phyloP scores from a whole-genome alignment of 2,888 invertebrate genomes.

The Limnephilus lunatus region DNA sequence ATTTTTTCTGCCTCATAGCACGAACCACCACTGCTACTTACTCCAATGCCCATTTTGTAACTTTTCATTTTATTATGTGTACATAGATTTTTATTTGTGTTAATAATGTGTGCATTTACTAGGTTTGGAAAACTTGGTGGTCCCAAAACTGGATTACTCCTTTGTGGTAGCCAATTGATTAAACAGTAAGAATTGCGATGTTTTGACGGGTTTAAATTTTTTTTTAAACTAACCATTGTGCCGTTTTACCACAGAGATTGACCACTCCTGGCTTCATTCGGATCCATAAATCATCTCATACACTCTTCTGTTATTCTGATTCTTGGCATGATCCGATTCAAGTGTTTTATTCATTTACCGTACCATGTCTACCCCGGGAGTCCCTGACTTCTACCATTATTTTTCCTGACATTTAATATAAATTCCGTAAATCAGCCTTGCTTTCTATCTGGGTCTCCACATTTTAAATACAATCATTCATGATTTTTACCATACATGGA shows the following conservation, averaged over 20 bases:
- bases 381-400: background rate
- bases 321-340: background rate
- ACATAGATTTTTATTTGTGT: background rate
- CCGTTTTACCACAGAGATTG: background rate
- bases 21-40: background rate
- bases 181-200: background rate
- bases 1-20: no score
- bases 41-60: background rate
- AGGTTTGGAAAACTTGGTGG: background rate
- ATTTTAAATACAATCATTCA: background rate
- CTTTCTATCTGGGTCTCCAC: background rate
- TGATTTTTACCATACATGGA: background rate
- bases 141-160: background rate
- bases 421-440: background rate
- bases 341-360: background rate
- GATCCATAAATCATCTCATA: background rate
- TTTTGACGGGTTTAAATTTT: background rate
- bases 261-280: background rate
- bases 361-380: background rate
- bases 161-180: background rate
- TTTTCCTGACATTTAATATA: no score
- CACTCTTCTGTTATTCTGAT: background rate
- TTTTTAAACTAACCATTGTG: background rate
- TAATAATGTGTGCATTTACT: background rate
- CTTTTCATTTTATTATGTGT: background rate